These are phyloP conservation scores for Thinocorus orbignyianus DNA, from an alignment of 2,113 vertebrate genomes.

Conservation along the genomic window DNA sequence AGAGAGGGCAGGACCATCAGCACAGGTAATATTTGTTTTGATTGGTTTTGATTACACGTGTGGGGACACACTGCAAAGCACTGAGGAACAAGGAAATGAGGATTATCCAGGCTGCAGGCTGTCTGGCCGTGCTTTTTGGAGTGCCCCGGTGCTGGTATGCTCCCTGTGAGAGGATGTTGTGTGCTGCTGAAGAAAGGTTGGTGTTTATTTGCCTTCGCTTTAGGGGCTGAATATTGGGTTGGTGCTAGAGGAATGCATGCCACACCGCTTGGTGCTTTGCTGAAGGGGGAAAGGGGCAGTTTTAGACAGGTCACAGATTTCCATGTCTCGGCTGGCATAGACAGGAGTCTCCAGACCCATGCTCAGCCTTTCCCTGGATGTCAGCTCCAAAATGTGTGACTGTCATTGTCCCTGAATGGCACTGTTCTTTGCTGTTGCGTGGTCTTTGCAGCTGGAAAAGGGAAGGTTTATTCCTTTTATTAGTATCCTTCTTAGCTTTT, in stretches of 20 bases:
- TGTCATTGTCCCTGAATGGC: neutral
- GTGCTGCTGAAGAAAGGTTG: neutral
- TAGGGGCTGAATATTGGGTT: neutral
- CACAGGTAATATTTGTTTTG: neutral
- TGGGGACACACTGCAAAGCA: neutral
- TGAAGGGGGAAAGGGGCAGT: neutral
- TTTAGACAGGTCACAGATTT: neutral
- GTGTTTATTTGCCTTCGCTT: neutral
- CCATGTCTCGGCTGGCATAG: neutral
- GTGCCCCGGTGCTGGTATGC: neutral
- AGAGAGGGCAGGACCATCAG: neutral
- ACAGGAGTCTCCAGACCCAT: fast-evolving
- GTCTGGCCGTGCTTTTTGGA: fast-evolving
- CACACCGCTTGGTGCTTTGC: neutral
- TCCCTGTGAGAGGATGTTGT: neutral
- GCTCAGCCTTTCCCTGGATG: neutral
- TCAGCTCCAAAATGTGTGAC: neutral
- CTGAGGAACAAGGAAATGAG: neutral
- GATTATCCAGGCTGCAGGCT: neutral
- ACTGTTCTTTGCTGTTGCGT: neutral
- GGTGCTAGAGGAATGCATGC: neutral
- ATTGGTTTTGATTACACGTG: neutral
- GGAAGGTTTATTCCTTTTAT: neutral
- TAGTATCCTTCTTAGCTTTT: neutral
- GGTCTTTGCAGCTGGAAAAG: neutral